Percentiles rank a stretch among this genome's conserved stretches.
phyloP scores from a whole-genome alignment of 2,113 vertebrate species.

The Carollia perspicillata region DNA sequence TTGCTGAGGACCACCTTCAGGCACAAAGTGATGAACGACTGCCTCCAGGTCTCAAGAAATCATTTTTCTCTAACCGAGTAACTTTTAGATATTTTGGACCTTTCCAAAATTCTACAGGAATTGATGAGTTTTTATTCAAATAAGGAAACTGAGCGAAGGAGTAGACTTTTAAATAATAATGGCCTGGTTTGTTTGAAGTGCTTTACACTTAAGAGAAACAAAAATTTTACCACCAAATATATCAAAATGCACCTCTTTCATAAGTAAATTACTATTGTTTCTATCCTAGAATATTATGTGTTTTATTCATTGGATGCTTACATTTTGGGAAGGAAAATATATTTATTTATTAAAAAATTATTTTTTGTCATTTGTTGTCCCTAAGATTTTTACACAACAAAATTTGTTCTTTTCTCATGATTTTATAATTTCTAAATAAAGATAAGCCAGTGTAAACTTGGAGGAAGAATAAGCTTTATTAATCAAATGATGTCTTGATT shows the following conservation, averaged over 20 bases:
- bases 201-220: slow-evolving; percentile 49
- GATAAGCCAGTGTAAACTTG: not conserved
- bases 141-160: slow-evolving; percentile 34
- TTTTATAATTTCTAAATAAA: slow-evolving; percentile 52
- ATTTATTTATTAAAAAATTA: slow-evolving; percentile 48
- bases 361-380: slow-evolving; percentile 50
- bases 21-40: slow-evolving; percentile 68
- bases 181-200: slow-evolving; percentile 44
- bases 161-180: slow-evolving; percentile 21
- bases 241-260: slow-evolving; percentile 39
- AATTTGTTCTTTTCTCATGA: slow-evolving; percentile 42
- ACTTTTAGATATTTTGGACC: slow-evolving; percentile 68
- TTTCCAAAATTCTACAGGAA: slow-evolving; percentile 47
- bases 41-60: slow-evolving; percentile 75
- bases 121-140: slow-evolving; percentile 30
- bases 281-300: slow-evolving; percentile 42
- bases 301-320: slow-evolving; percentile 70
- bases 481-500: slow-evolving; percentile 20
- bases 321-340: slow-evolving; percentile 67
- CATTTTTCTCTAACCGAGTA: slow-evolving; percentile 65
- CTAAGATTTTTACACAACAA: slow-evolving; percentile 10
- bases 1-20: slow-evolving; percentile 70
- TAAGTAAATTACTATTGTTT: slow-evolving; percentile 33
- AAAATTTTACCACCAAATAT: slow-evolving; percentile 11
- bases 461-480: slow-evolving; percentile 27